phyloP scores from a whole-genome alignment of 2,113 vertebrate species.

The Stegostoma tigrinum region DNA sequence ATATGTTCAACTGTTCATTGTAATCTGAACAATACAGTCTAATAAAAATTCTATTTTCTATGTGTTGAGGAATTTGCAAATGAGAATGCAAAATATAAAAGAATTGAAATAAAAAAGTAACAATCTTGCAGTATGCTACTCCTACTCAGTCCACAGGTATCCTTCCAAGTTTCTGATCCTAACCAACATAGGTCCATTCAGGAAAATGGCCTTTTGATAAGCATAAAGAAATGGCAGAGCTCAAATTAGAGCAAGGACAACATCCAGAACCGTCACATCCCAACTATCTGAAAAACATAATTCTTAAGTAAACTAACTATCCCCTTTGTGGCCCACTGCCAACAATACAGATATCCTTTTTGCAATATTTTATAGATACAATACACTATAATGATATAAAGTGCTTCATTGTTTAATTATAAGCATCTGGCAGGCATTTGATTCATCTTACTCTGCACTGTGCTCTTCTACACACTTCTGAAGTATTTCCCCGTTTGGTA shows the following conservation, averaged over 20 bases:
- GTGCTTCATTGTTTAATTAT: background rate
- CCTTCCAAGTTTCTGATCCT: background rate
- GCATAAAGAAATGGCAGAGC: background rate
- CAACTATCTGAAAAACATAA: background rate
- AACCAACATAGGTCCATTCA: background rate
- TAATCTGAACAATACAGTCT: background rate
- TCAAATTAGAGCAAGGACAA: background rate
- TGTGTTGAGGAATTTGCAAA: background rate
- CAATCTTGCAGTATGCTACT: no score
- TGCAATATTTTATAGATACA: background rate
- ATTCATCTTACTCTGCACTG: background rate
- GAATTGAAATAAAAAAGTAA: no score
- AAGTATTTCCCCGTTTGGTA: background rate
- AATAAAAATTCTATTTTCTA: background rate
- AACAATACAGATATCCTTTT: background rate
- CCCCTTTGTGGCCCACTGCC: no score
- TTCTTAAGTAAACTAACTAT: background rate
- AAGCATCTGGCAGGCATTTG: background rate
- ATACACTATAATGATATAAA: background rate
- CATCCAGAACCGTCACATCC: background rate
- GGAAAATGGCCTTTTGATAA: background rate
- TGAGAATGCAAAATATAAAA: background rate
- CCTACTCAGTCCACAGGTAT: no score
- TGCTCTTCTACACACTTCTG: background rate
- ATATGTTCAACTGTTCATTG: background rate